These are phyloP conservation scores for Ctenopoma multispine DNA, from an alignment of 2,797 vertebrate genomes.

Conservation along the genomic window DNA sequence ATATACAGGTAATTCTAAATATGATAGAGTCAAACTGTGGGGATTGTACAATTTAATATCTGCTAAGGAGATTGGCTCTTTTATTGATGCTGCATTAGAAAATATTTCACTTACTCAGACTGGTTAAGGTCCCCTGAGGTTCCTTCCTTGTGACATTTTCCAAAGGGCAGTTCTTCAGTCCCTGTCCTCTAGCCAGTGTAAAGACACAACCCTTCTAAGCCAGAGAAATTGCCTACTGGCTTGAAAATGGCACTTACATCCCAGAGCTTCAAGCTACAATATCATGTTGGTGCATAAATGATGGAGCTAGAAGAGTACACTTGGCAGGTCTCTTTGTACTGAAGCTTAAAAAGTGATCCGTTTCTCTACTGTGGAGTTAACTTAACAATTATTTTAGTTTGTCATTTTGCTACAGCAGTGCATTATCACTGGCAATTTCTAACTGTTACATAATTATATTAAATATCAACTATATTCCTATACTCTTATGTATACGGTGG, in stretches of 20 bases:
- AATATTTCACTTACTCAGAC: slow-evolving; percentile 22
- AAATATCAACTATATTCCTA: not conserved
- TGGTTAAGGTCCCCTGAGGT: slow-evolving; percentile 18
- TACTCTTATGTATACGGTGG: not conserved
- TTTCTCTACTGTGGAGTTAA: slow-evolving; percentile 10
- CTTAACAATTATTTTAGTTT: slow-evolving; percentile 2
- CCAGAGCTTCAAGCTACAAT: slow-evolving; percentile 15
- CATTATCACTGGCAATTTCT: not conserved
- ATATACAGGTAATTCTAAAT: not conserved
- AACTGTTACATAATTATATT: slow-evolving; percentile 10
- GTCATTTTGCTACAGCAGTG: not conserved
- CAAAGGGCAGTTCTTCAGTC: slow-evolving; percentile 55
- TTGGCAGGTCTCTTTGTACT: slow-evolving; percentile 20
- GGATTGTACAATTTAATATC: not conserved
- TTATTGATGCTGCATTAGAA: slow-evolving; percentile 27
- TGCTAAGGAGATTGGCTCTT: slow-evolving; percentile 28
- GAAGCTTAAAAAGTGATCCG: slow-evolving; percentile 36
- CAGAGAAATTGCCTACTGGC: slow-evolving; percentile 25
- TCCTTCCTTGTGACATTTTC: slow-evolving; percentile 59
- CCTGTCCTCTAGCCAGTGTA: slow-evolving; percentile 35
- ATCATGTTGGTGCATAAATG: slow-evolving; percentile 36
- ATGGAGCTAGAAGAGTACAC: slow-evolving; percentile 32
- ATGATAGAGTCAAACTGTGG: not conserved
- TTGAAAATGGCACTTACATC: slow-evolving; percentile 26
- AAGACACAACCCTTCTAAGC: slow-evolving; percentile 20